Conservation (phyloP, 2,113 vertebrate genomes). For the human region GRCh38 chr4:111376001-111376500, state of each 20-base stretch:
- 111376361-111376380: not conserved
- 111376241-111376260: not conserved
- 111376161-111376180: not conserved
- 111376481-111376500: no score
- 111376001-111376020: not conserved
- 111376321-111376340: not conserved
- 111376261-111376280: not conserved
- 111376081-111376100: not conserved
- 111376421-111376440: not conserved
- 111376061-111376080: not conserved
- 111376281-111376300: not conserved
- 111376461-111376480: not conserved
- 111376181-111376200: not conserved
- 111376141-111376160: not conserved
- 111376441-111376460: not conserved
- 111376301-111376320: not conserved
- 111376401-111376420: not conserved
- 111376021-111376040: conserved; percentile 3
- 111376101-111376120: not conserved
- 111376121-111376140: not conserved
- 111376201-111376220: not conserved
- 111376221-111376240: not conserved
- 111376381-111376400: not conserved
- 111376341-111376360: not conserved
- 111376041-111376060: not conserved